phyloP scores from a whole-genome alignment of 1,140 invertebrate species.

The Trachelipus rathkii region DNA sequence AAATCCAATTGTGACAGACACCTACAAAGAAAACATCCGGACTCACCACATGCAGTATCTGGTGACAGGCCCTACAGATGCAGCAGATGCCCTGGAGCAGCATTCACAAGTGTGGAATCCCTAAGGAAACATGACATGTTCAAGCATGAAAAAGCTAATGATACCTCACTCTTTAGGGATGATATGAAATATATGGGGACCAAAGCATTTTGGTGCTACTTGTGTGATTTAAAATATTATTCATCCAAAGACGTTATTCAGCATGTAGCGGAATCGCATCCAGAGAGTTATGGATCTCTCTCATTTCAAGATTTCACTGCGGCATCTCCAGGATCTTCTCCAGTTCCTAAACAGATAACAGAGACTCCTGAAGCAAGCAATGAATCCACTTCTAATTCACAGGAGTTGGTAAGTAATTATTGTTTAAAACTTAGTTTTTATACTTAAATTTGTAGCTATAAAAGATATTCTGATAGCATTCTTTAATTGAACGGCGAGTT shows the following conservation, averaged over 20 bases:
- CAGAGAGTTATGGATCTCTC: conserved; percentile 53
- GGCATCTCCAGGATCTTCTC: not conserved
- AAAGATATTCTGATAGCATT: no score
- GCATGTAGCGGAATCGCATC: conserved; percentile 70
- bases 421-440: no score
- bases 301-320: not conserved
- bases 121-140: conserved; percentile 70
- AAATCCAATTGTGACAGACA: conserved; percentile 96
- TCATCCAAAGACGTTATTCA: conserved; percentile 72
- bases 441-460: no score
- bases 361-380: no score
- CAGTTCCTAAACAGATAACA: no score
- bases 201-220: conserved; percentile 84
- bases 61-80: conserved; percentile 80
- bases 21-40: conserved; percentile 78
- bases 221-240: conserved; percentile 80
- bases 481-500: no score
- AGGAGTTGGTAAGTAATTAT: no score
- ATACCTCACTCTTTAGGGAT: conserved; percentile 36
- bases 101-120: conserved; percentile 75
- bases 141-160: conserved; percentile 57
- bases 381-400: no score
- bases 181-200: conserved; percentile 41
- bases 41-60: conserved; percentile 53
- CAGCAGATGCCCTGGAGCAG: conserved; percentile 74